Base-by-base conservation (phyloP, 2,113 vertebrate species). In the Stomatorhinus ivindoensis region DNA sequence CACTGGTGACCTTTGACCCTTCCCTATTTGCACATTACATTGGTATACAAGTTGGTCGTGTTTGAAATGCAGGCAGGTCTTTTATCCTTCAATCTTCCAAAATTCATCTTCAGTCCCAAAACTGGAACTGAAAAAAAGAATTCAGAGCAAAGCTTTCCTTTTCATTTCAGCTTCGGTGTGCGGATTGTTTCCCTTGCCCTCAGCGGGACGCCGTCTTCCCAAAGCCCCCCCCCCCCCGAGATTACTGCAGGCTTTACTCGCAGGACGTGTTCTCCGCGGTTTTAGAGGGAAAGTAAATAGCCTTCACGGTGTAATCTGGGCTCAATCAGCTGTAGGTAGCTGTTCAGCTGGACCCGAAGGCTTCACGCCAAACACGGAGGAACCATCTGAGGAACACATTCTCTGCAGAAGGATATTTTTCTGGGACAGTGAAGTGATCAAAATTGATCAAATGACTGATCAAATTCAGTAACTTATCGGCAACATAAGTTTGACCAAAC, bases 311-410 rank as follows among this genome's bases (percentile, higher is more conserved):
- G 13, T 13, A 73, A 27, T 73, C 3, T 10, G 58, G 24, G 39
- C 8, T n/a, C 46, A 51, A 42, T 88, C 88, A 42, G 88, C 88
- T 35, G 53, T 24, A 44, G 86, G 51, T n/a, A 47, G 1, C 42
- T 39, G 17, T 2, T 10, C 44, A 15, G 86, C n/a, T 31, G 5
- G 15, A 47, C 55, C 21, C 9, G 24, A 61, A n/a, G 24, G 55
- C 7, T n/a, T 61, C 21, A 61, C 55, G n/a, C 21, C 55, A 61
- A 61, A n/a, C 55, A 61, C 17, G 42, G 87, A 19, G 31, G 35
- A 44, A 39, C 91, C 93, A 3, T 61, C 55, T 61, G 55, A 61
- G 55, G 55, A 61, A 61, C 55, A 58, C 61, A 69, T 69, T 69
- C n/a, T 69, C 61, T 31, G 10, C 61, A 31, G 27, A 27, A 31